phyloP scores from a whole-genome alignment of 53 echinoderm and acorn worm species.

The Echinarachnius parma region DNA sequence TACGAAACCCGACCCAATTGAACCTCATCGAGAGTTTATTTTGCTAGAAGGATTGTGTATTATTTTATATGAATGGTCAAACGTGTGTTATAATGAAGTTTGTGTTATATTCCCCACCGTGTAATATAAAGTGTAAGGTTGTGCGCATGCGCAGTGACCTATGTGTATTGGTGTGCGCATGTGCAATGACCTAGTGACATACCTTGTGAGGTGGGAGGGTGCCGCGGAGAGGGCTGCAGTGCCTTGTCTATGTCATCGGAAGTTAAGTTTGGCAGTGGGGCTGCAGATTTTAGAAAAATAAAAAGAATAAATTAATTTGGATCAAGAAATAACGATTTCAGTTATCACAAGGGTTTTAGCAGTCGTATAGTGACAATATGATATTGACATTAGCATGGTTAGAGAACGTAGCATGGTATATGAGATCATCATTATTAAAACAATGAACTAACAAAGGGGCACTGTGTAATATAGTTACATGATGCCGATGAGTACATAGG shows the following conservation, averaged over 20 bases:
- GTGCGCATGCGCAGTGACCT: conserved; percentile 4
- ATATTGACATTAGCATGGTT: too few species aligned
- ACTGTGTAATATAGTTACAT: too few species aligned
- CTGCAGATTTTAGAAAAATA: conserved; percentile 58
- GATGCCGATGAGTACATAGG: too few species aligned
- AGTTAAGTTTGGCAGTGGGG: conserved; percentile 97
- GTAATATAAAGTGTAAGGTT: background rate
- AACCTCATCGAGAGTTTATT: too few species aligned
- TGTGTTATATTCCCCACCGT: background rate
- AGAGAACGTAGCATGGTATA: too few species aligned
- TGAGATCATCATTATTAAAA: too few species aligned
- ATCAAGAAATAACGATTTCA: conserved; percentile 1
- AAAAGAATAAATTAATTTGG: background rate
- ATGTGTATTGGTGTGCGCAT: conserved; percentile 19
- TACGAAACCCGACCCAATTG: too few species aligned
- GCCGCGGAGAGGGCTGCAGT: conserved; percentile 89
- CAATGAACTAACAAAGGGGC: too few species aligned
- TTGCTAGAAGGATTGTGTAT: too few species aligned
- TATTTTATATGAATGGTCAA: too few species aligned
- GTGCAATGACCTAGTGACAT: conserved; percentile 52
- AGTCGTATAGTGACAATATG: too few species aligned
- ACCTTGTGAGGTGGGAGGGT: conserved; percentile 83
- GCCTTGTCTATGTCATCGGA: conserved; percentile 99
- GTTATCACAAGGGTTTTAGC: too few species aligned
- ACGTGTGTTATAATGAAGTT: background rate